Base-by-base conservation (phyloP, 2,888 invertebrate species). In the Anorthoa munda region DNA sequence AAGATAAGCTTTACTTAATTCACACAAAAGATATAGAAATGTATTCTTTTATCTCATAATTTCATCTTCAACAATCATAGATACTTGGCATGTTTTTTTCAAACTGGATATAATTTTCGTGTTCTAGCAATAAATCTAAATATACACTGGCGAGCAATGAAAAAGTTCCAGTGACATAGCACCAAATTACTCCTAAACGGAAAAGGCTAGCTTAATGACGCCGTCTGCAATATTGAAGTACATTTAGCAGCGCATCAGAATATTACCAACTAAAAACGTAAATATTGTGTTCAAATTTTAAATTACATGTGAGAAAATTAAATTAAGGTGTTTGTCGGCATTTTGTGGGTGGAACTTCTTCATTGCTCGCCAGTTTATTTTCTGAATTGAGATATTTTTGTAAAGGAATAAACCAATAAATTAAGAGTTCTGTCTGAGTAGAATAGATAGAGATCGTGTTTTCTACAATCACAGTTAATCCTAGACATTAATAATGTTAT, bases 1-100 rank as follows among this genome's bases (percentile, higher is more conserved):
- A 63, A 88, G 84, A 88, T 88, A 88, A 83, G 75, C 66, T 77
- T 85, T 77, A 80, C 80, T 81, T 78, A 79, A 82, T 86, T 86
- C 76, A 72, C 83, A 78, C 77, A 64, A 66, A 81, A 79, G 66
- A 83, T 23, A 55, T 66, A 72, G 61, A 79, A 73, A 86, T 76
- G 51, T 63, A 45, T 71, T 72, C 2, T 53, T 71, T 76, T 80
- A 84, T 86, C 86, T 72, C 23, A 59, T 31, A 78, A 86, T 84
- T 86, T 77, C 66, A 84, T 84, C 84, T 79, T 60, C 18, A 53
- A 67, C 59, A 59, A 60, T 71, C 31, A 70, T 70, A 69, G 59
- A 60, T 66, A 63, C 45, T 26, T 67, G 55, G 31, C 58, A 71
- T 69, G 46, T 71, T 69, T 1, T 1, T 75, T 69, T 60, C 18